These are phyloP conservation scores for Eilema griseolum DNA, from an alignment of 2,888 invertebrate species.

Conservation along the genomic window DNA sequence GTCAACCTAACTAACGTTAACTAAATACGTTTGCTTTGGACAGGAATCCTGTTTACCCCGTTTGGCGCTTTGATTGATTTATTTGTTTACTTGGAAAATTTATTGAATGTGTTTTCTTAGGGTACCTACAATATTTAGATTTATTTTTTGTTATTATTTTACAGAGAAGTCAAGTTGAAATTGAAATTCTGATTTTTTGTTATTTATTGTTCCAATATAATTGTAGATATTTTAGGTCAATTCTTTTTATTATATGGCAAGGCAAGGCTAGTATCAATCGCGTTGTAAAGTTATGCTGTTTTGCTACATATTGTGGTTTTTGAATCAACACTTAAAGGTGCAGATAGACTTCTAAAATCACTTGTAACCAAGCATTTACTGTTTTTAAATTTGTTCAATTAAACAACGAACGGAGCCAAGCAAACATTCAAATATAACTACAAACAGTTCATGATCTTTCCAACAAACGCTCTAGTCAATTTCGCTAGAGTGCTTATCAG, in stretches of 20 bases:
- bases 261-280: not conserved
- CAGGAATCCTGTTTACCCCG: conserved; percentile 59
- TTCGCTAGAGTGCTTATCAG: too few relatives aligned
- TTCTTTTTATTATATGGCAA: not conserved
- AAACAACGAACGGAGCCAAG: too few relatives aligned
- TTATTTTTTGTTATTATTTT: not conserved
- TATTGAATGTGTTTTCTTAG: conserved; percentile 30
- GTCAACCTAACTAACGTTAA: conserved; percentile 72
- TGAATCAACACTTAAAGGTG: too few relatives aligned
- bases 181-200: not conserved
- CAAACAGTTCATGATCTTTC: too few relatives aligned
- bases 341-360: too few relatives aligned
- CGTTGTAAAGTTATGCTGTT: too few relatives aligned
- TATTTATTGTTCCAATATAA: not conserved
- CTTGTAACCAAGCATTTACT: too few relatives aligned
- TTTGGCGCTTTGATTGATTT: conserved; percentile 54
- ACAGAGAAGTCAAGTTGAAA: not conserved
- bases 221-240: not conserved
- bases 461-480: too few relatives aligned
- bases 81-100: conserved; percentile 45
- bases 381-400: too few relatives aligned
- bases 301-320: too few relatives aligned
- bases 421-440: too few relatives aligned
- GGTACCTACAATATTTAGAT: conserved; percentile 2
- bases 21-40: conserved; percentile 73